A percentile compares a stretch with the other conserved stretches of the same genome.
Evolutionary conservation across 2,113 vertebrate genomes (phyloP).

Genomic region (Danionella cerebrum): DNA sequence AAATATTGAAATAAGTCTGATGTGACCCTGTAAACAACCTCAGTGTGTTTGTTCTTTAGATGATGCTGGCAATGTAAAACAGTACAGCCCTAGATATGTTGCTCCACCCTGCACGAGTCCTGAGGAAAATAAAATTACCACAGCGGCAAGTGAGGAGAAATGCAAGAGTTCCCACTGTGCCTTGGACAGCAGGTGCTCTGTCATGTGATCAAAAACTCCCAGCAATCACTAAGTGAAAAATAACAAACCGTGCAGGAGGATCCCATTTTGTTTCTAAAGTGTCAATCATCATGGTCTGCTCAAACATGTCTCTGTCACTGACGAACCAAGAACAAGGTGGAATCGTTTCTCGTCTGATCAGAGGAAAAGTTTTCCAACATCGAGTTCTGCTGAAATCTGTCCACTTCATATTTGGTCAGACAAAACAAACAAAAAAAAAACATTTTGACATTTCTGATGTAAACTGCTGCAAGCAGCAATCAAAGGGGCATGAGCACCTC

Average conservation of each 20-base stretch:
- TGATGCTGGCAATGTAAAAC: neutral
- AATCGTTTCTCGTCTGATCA: no score
- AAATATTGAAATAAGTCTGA: constrained; percentile 26
- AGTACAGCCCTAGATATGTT: neutral
- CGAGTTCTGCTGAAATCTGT: neutral
- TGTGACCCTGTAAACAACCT: neutral
- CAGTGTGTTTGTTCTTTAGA: neutral
- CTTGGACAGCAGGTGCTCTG: constrained; percentile 3
- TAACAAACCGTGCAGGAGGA: neutral
- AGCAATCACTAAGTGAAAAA: constrained; percentile 6
- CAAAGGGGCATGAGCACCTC: no score
- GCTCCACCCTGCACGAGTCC: neutral
- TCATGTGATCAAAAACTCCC: neutral
- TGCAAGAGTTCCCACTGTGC: neutral
- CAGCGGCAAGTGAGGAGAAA: neutral
- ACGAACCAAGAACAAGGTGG: no score
- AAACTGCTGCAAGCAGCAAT: no score
- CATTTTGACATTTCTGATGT: no score
- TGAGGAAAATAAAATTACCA: constrained; percentile 1
- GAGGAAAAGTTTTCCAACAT: neutral
- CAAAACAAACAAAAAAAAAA: no score
- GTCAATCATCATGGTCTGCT: constrained; percentile 20
- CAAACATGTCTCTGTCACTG: neutral
- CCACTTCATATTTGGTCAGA: no score
- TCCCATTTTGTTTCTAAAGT: neutral